Evolutionary conservation across 2,113 vertebrate species (phyloP), one percentile per base, ranked within the genome.

Genomic region (Aegotheles bennettii): DNA sequence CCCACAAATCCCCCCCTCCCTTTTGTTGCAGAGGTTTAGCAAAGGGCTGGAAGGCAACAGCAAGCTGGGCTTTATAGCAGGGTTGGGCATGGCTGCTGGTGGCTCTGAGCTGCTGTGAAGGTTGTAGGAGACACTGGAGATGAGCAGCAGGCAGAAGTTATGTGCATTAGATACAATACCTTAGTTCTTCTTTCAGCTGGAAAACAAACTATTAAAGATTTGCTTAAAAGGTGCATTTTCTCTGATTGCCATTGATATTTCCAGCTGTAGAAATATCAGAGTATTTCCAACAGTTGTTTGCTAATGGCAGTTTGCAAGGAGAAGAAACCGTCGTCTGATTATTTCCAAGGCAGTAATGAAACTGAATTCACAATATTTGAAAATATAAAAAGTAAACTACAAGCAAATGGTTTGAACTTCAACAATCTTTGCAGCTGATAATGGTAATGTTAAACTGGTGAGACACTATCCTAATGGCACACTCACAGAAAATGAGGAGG

Each of bases 281-380:
- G 0, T 63, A 50, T 50, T 90, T 70, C 86, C 85, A 84, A 15
- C 35, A 26, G 31, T 54, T 65, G 47, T 81, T 93, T 87, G 63
- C 74, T 94, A 45, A 76, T 0, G 5, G 89, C 60, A 51, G 18
- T 61, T 86, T 50, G 38, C 50, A 85, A 80, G 43, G 48, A 85
- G 50, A 56, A 74, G 69, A 53, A 85, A 74, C 5, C 35, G 24
- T 80, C 0, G 0, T 15, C 50, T 42, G 47, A 65, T 63, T 53
- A 69, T 84, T 93, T 90, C 76, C 47, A 57, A 94, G 79, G 71
- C 54, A 80, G 79, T 29, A 84, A 47, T 47, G 35, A 74, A 76
- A 84, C 11, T 3, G 16, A 90, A 61, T 90, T 74, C 84, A 54
- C 38, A 90, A 47, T 54, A 92, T 77, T 74, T 81, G 79, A 77